Percentiles rank a stretch among this genome's conserved stretches.
Evolutionary conservation across 2,797 vertebrate species (phyloP).

Genomic region (Tokudaia muenninki): DNA sequence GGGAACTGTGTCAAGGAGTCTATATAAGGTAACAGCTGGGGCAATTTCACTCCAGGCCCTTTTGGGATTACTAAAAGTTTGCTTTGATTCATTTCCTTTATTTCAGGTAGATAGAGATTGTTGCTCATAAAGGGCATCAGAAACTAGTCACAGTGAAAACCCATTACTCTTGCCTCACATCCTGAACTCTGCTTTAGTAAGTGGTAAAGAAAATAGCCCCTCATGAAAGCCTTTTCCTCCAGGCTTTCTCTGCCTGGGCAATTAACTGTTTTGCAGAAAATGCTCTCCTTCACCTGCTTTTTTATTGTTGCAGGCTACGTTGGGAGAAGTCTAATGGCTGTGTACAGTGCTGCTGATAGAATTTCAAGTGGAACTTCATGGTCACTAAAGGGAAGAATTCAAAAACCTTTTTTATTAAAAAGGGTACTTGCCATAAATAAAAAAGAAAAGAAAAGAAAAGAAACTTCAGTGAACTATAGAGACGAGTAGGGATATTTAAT

Average conservation of each 20-base stretch:
- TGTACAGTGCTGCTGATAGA: background rate
- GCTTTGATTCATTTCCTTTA: conserved; percentile 68
- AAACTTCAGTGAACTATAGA: background rate
- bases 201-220: background rate
- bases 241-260: conserved; percentile 20
- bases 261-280: conserved; percentile 4
- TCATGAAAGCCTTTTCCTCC: background rate
- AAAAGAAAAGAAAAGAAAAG: no score
- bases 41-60: conserved; percentile 1
- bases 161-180: background rate
- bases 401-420: background rate
- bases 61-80: conserved; percentile 69
- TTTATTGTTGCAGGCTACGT: background rate
- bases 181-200: conserved; percentile 1
- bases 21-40: conserved; percentile 1
- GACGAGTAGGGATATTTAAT: conserved; percentile 31
- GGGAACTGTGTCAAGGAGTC: conserved; percentile 46
- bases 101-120: conserved; percentile 56
- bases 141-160: conserved; percentile 54
- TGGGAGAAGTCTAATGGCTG: background rate
- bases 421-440: background rate
- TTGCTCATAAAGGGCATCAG: conserved; percentile 51
- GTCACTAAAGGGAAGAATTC: background rate
- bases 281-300: background rate
- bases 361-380: background rate